Base-by-base conservation (phyloP, 2,888 invertebrate genomes). In the Pomacea canaliculata region DNA sequence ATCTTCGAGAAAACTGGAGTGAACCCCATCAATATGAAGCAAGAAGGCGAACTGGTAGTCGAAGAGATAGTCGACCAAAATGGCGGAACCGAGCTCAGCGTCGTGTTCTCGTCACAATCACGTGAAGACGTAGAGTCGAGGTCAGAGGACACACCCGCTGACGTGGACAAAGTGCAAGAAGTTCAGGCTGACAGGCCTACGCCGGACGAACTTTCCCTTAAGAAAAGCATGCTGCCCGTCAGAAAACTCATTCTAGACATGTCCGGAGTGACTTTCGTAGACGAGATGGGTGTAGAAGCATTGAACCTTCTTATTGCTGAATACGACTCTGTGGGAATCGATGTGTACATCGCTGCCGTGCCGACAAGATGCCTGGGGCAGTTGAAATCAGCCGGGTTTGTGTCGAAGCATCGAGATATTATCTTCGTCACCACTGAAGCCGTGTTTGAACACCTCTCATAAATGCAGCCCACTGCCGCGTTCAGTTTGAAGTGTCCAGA, bases 1-100 rank as follows among this genome's bases (percentile, higher is more conserved):
- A 79, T 91, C 16, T 84, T 86, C 75, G 83, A 83, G 62, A 83
- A 83, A 69, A 81, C 81, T 10, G 80, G 79, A 10, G 70, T 85
- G n/a, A 81, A 87, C 71, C 84, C 86, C 4, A 56, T 79, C 2
- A 77, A 78, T 56, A 62, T 76, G 56, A 79, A 80, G 49, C 78
- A 76, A 70, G 60, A 70, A 37, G 51, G 48, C 10, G 62, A 2
- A 23, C 7, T 63, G 13, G 19, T 12, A 1, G 4, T 19, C n/a
- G 63, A 72, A 16, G 46, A 72, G 48, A 71, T 37, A n/a, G 63
- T 27, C 51, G 12, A 7, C 16, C 51, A 10, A 56, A 16, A 56
- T 56, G 51, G 51, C 10, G 7, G 7, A 56, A 16, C 10, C 0
- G 16, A 56, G 51, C 51, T 56, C 10, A 13, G 51, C 51, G 16